These are phyloP conservation scores for Malurus leucopterus DNA, from an alignment of 2,797 vertebrate genomes.

Conservation along the genomic window DNA sequence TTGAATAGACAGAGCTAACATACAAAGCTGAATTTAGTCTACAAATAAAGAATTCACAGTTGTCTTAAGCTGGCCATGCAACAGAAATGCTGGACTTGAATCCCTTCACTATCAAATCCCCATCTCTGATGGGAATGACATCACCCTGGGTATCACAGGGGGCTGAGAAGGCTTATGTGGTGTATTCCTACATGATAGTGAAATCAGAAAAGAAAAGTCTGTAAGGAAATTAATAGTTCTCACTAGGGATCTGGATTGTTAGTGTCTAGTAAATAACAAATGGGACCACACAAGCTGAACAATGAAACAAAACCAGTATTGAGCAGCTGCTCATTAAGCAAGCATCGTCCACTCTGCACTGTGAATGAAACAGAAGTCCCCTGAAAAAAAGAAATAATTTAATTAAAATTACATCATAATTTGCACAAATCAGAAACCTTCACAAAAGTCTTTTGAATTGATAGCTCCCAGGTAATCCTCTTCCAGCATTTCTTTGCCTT, in stretches of 20 bases:
- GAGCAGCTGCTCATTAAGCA: constrained; percentile 53
- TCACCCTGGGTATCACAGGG: neutral
- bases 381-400: neutral
- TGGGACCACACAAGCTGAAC: constrained; percentile 40
- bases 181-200: neutral
- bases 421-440: neutral
- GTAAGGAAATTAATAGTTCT: constrained; percentile 16
- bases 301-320: constrained; percentile 26
- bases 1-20: neutral
- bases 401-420: neutral
- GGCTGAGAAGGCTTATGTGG: neutral
- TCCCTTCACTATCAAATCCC: neutral
- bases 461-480: neutral
- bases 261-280: constrained; percentile 31
- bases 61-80: neutral
- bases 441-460: neutral
- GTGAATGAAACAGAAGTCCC: neutral
- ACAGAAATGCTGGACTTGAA: neutral
- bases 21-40: neutral
- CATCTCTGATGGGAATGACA: neutral
- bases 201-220: constrained; percentile 23
- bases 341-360: neutral
- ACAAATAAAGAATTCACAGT: neutral
- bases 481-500: neutral
- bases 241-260: neutral